Evolutionary conservation across 2,113 vertebrate species (phyloP).

Genomic region (Carassius auratus): DNA sequence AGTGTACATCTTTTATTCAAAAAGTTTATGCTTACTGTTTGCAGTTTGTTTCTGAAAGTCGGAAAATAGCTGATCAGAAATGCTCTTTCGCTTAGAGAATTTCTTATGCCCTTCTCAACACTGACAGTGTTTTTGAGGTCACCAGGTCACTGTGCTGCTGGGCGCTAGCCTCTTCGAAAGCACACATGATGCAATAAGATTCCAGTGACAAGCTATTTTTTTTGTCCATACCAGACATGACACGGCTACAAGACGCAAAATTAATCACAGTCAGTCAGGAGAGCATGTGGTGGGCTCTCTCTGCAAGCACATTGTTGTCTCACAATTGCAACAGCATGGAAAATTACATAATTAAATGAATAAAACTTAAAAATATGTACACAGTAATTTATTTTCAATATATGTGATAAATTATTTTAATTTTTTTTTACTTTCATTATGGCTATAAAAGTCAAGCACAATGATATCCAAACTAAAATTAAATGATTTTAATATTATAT

Average conservation of each 20-base stretch:
- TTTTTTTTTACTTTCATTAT: not conserved
- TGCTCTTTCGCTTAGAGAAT: not conserved
- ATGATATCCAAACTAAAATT: not conserved
- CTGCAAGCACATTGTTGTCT: not conserved
- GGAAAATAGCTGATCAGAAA: not conserved
- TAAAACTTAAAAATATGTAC: not conserved
- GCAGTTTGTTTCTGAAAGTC: not conserved
- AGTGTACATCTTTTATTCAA: conserved; percentile 1
- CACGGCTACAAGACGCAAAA: not conserved
- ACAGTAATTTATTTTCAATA: not conserved
- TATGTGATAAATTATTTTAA: not conserved
- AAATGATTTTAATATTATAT: not conserved
- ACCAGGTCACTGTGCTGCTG: not conserved
- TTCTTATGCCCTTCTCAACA: not conserved
- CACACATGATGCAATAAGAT: not conserved
- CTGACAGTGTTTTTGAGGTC: not conserved
- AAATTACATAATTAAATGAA: not conserved
- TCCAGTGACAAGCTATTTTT: not conserved
- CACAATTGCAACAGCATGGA: not conserved
- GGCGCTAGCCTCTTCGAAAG: not conserved
- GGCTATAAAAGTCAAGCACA: not conserved
- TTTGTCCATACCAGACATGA: not conserved
- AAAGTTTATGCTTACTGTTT: not conserved
- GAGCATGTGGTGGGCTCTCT: not conserved
- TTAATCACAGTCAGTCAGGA: not conserved